phyloP scores from a whole-genome alignment of 2,797 vertebrate species.

The Lates japonicus region DNA sequence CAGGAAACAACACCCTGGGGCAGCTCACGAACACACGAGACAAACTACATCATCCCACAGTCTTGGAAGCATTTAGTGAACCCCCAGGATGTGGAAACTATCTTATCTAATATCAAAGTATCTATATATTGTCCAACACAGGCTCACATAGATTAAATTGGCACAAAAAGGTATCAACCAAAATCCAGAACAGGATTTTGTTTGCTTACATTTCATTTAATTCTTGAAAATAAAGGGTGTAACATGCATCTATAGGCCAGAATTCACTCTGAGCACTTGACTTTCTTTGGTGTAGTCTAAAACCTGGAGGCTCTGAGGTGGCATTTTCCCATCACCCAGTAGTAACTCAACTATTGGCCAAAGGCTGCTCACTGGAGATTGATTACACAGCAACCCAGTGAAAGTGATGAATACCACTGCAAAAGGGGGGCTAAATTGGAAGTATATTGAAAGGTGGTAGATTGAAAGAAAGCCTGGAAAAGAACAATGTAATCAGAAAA shows the following conservation, averaged over 20 bases:
- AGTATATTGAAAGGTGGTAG: constrained; percentile 66
- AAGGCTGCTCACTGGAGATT: constrained; percentile 65
- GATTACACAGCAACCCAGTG: constrained; percentile 71
- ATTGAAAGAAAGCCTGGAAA: constrained; percentile 67
- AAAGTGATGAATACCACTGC: constrained; percentile 73
- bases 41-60: background rate
- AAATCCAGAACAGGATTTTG: background rate
- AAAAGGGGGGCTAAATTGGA: constrained; percentile 66
- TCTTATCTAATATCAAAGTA: background rate
- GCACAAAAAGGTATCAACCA: background rate
- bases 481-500: constrained; percentile 70
- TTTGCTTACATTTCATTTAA: constrained; percentile 12
- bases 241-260: background rate
- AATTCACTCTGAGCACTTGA: constrained; percentile 5
- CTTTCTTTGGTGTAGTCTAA: constrained; percentile 43
- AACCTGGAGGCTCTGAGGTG: constrained; percentile 36
- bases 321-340: constrained; percentile 49
- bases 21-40: background rate
- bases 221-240: background rate
- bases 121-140: background rate
- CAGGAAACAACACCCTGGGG: background rate
- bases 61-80: background rate
- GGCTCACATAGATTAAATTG: background rate
- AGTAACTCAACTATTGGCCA: constrained; percentile 62
- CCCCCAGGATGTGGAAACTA: background rate